phyloP scores from a whole-genome alignment of 1,140 invertebrate genomes.

The Pantala flavescens region DNA sequence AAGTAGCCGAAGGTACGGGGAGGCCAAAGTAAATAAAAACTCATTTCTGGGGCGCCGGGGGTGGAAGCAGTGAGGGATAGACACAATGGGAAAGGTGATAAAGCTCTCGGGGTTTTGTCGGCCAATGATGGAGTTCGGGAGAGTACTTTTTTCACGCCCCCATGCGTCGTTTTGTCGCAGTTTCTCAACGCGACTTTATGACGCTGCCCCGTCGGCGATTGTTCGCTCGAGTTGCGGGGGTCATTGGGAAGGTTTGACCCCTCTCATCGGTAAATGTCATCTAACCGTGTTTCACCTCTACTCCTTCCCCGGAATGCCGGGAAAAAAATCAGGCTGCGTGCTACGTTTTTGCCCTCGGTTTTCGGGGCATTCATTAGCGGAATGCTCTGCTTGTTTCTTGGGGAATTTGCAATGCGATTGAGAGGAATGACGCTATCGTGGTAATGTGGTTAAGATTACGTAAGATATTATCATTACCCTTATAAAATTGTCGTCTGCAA shows the following conservation, averaged over 20 bases:
- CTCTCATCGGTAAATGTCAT: conserved; percentile 5
- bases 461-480: too few species aligned
- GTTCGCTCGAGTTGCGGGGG: conserved; percentile 18
- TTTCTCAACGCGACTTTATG: conserved; percentile 3
- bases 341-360: too few species aligned
- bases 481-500: too few species aligned
- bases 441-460: too few species aligned
- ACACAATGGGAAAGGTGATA: conserved; percentile 6
- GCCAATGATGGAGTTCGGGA: conserved; percentile 3
- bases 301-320: neutral
- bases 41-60: neutral
- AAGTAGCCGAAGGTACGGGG: conserved; percentile 16
- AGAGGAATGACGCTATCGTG: too few species aligned
- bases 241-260: conserved; percentile 20
- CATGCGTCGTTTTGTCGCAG: conserved; percentile 7
- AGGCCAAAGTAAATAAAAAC: conserved; percentile 3
- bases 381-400: too few species aligned
- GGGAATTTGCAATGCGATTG: too few species aligned
- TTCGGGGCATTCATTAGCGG: too few species aligned
- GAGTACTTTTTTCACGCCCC: conserved; percentile 7
- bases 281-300: neutral
- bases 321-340: too few species aligned
- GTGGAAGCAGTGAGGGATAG: neutral
- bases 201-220: neutral
- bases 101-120: neutral